Evolutionary conservation across 2,888 invertebrate genomes (phyloP).

Genomic region (Acrocyrtus sp.): DNA sequence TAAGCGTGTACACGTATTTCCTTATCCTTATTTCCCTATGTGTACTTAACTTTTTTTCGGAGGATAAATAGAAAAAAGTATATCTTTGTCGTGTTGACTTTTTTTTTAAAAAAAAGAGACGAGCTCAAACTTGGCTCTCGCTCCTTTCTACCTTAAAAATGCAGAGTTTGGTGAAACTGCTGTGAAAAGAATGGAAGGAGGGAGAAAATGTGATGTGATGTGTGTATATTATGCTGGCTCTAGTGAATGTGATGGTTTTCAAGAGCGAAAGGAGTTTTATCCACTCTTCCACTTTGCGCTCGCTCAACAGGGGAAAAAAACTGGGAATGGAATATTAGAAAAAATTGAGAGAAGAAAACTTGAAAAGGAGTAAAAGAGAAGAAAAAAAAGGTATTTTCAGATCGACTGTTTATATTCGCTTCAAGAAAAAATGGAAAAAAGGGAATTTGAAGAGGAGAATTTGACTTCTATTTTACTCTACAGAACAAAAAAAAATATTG

Average conservation of each 20-base stretch:
- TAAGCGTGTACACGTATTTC: no score
- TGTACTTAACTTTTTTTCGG: slow-evolving; percentile 19
- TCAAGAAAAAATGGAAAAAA: slow-evolving; percentile 47
- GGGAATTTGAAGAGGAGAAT: slow-evolving; percentile 11
- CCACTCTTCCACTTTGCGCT: no score
- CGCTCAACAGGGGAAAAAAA: background rate
- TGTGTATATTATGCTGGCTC: no score
- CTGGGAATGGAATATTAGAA: slow-evolving; percentile 4
- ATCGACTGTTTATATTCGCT: no score
- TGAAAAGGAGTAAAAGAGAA: background rate
- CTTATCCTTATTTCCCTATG: no score
- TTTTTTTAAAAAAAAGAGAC: slow-evolving; percentile 6
- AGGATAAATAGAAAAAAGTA: slow-evolving; percentile 5
- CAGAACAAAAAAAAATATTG: slow-evolving; percentile 11
- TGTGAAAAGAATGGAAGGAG: slow-evolving; percentile 37
- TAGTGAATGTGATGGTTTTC: slow-evolving; percentile 31
- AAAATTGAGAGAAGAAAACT: slow-evolving; percentile 2
- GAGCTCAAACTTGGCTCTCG: background rate
- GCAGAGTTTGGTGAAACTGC: slow-evolving; percentile 6
- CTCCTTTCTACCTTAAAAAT: slow-evolving; percentile 10
- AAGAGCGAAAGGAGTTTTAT: no score
- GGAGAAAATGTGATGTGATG: slow-evolving; percentile 28
- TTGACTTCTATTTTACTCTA: no score
- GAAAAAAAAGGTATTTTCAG: no score
- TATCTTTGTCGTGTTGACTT: slow-evolving; percentile 24